phyloP scores from a whole-genome alignment of 2,113 vertebrate genomes.

The Podilymbus podiceps region DNA sequence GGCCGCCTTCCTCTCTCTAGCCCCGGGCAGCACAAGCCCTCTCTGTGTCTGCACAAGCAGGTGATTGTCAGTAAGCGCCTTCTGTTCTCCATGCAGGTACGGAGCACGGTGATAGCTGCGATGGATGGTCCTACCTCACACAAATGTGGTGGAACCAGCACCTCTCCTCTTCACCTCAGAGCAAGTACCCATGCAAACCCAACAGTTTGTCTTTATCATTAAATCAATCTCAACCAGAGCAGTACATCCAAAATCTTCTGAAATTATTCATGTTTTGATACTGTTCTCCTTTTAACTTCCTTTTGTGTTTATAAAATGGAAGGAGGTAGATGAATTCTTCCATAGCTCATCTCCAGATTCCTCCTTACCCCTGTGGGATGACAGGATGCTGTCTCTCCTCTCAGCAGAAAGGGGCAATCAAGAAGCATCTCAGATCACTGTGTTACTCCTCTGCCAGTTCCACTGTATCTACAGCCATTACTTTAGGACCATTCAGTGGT shows the following conservation, averaged over 20 bases:
- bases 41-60: not conserved
- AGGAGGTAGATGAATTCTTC: not conserved
- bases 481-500: not conserved
- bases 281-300: not conserved
- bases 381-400: not conserved
- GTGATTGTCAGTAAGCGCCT: not conserved
- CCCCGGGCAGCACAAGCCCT: not conserved
- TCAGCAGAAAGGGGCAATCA: not conserved
- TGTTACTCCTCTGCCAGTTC: not conserved
- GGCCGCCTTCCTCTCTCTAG: not conserved
- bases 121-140: not conserved
- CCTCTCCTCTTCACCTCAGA: not conserved
- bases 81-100: not conserved
- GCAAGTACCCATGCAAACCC: not conserved
- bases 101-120: not conserved
- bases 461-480: not conserved
- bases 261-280: not conserved
- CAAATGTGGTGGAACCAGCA: not conserved
- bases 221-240: not conserved
- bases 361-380: not conserved
- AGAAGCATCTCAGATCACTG: not conserved
- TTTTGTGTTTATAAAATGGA: not conserved
- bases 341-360: not conserved
- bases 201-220: not conserved
- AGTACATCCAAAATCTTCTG: not conserved